Evolutionary conservation across 2,888 invertebrate genomes (phyloP).

Genomic region (Rhingia rostrata): DNA sequence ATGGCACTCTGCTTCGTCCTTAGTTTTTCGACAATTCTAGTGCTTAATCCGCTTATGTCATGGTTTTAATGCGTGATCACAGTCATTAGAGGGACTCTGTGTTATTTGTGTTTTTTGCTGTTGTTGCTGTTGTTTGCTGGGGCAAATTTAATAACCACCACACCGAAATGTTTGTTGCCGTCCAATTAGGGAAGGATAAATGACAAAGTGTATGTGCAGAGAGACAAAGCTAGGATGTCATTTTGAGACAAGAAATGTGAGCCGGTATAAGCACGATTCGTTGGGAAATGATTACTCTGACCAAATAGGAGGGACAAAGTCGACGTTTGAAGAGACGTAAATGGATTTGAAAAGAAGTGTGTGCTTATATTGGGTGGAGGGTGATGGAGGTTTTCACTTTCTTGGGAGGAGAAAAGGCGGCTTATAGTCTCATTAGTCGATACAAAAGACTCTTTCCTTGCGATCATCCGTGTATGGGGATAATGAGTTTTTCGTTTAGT

Average conservation of each 20-base stretch:
- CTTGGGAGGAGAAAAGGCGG: constrained; percentile 31
- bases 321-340: constrained; percentile 59
- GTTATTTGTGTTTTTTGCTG: neutral
- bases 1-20: constrained; percentile 32
- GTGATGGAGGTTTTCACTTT: neutral
- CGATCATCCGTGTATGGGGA: neutral
- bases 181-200: constrained; percentile 72
- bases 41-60: constrained; percentile 73
- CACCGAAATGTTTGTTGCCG: constrained; percentile 63
- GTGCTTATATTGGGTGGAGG: neutral
- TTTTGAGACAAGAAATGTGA: constrained; percentile 25
- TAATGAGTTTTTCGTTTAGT: neutral
- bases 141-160: constrained; percentile 57
- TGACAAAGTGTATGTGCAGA: constrained; percentile 55
- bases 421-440: constrained; percentile 65
- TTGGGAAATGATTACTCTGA: constrained; percentile 51
- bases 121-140: neutral
- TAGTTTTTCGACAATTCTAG: constrained; percentile 38
- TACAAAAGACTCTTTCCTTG: neutral
- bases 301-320: constrained; percentile 44
- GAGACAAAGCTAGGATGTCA: constrained; percentile 46
- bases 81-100: constrained; percentile 48
- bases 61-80: constrained; percentile 71
- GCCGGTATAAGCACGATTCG: constrained; percentile 29
- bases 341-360: constrained; percentile 40